These are phyloP conservation scores for Anadara kagoshimensis DNA, from an alignment of 1,140 invertebrate genomes.

Conservation along the genomic window DNA sequence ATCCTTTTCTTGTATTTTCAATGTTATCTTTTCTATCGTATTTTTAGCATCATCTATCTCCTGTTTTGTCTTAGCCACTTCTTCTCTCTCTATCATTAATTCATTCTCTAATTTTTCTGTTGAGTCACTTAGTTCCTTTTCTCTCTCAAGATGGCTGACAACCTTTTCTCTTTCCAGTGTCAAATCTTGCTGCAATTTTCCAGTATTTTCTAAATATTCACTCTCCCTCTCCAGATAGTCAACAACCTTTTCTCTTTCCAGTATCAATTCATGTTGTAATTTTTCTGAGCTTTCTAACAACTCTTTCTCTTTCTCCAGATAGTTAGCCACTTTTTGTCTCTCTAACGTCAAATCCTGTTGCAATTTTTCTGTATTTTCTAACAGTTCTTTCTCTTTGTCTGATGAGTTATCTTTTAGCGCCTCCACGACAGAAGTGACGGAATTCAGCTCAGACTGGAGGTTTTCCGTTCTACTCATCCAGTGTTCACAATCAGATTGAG, in stretches of 20 bases:
- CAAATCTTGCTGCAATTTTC: too few relatives aligned
- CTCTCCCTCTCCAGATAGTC: too few relatives aligned
- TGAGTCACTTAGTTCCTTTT: too few relatives aligned
- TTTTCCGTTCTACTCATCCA: not conserved
- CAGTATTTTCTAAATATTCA: too few relatives aligned
- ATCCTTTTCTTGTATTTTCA: constrained; percentile 53
- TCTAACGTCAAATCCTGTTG: not conserved
- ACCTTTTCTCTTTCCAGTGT: too few relatives aligned
- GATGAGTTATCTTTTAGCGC: constrained; percentile 6
- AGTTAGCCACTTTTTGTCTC: not conserved
- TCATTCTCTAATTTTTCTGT: too few relatives aligned
- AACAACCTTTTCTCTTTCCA: too few relatives aligned
- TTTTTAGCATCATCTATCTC: constrained; percentile 6
- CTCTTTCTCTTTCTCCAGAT: constrained; percentile 1
- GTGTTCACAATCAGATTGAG: not conserved
- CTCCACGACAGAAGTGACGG: not conserved
- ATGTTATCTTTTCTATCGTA: constrained; percentile 14
- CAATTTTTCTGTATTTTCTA: constrained; percentile 9
- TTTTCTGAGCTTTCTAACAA: not conserved
- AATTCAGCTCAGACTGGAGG: not conserved
- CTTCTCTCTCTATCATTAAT: constrained; percentile 30
- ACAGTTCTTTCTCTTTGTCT: constrained; percentile 11
- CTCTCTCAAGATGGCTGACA: too few relatives aligned
- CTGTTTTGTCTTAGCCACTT: constrained; percentile 7
- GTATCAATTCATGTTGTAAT: not conserved